These are phyloP conservation scores for Erebia palarica DNA, from an alignment of 2,888 invertebrate genomes.

Conservation along the genomic window DNA sequence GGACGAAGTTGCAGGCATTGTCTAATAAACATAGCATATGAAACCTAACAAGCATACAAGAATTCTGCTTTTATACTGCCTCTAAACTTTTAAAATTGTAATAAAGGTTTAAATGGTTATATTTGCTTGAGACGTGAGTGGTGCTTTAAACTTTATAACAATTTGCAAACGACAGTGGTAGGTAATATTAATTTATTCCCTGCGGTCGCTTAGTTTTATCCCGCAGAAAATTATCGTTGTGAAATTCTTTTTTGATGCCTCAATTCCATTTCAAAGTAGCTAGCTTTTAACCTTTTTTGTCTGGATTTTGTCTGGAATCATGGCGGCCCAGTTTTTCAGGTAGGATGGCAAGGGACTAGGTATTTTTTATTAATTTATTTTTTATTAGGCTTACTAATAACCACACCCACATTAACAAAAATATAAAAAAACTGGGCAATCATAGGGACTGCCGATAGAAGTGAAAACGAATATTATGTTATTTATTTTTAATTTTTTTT, in stretches of 20 bases:
- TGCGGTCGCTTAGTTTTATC: background rate
- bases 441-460: too few species aligned
- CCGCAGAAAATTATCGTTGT: background rate
- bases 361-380: too few species aligned
- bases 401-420: too few species aligned
- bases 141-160: background rate
- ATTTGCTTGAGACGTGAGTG: background rate
- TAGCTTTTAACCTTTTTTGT: background rate
- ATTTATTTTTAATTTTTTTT: too few species aligned
- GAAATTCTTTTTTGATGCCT: background rate
- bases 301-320: too few species aligned
- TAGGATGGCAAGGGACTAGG: too few species aligned
- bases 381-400: too few species aligned
- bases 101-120: background rate
- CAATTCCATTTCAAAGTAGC: background rate
- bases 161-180: background rate
- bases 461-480: too few species aligned
- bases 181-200: background rate
- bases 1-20: too few species aligned
- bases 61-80: background rate
- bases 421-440: too few species aligned
- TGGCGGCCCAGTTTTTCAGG: too few species aligned
- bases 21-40: background rate
- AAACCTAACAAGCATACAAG: background rate
- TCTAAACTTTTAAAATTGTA: background rate